Conservation (phyloP, 2,797 vertebrate species). For the Masticophis lateralis region DNA sequence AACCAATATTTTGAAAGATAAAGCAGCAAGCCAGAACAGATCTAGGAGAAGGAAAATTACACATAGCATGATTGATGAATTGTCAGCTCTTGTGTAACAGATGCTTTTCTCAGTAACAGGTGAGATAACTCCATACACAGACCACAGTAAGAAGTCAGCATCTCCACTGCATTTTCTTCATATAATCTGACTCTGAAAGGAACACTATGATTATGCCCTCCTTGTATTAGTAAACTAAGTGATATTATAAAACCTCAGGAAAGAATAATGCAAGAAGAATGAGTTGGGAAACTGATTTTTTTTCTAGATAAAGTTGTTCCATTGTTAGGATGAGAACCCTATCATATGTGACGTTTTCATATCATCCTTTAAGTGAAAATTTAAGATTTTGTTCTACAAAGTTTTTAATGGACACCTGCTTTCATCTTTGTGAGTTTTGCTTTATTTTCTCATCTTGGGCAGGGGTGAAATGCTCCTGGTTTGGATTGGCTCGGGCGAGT, state of each 20-base stretch:
- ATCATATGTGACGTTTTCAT: not conserved
- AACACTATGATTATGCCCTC: not conserved
- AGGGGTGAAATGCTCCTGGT: too few relatives aligned
- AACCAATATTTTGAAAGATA: slow-evolving; percentile 4
- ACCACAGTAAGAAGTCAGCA: not conserved
- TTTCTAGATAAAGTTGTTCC: not conserved
- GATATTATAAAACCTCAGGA: not conserved
- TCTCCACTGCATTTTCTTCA: not conserved
- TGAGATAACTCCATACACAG: not conserved
- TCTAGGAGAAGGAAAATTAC: not conserved
- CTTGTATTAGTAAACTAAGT: not conserved
- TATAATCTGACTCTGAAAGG: not conserved
- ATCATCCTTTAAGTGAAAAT: not conserved
- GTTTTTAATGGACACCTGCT: not conserved
- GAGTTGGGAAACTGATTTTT: too few relatives aligned
- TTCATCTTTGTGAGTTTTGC: not conserved
- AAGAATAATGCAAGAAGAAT: not conserved
- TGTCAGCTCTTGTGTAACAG: not conserved
- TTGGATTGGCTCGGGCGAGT: too few relatives aligned
- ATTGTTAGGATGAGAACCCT: not conserved
- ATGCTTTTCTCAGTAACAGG: fast-evolving
- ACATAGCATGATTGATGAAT: not conserved
- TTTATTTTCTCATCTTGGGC: not conserved
- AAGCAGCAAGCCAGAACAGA: not conserved
- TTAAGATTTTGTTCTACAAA: not conserved